phyloP scores from a whole-genome alignment of 2,113 vertebrate species.

The Dascyllus trimaculatus region DNA sequence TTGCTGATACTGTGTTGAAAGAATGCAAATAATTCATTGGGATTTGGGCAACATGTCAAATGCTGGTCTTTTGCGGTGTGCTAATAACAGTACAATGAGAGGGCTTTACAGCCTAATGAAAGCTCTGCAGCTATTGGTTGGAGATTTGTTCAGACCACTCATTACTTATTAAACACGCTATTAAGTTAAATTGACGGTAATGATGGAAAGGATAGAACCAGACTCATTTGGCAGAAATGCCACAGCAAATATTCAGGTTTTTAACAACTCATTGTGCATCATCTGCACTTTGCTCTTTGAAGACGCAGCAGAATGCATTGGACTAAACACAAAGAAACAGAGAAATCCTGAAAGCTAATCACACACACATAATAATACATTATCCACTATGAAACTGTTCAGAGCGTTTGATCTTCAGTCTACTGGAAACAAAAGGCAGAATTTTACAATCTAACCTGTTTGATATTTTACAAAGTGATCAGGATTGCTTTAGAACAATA shows the following conservation, averaged over 20 bases:
- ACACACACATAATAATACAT: no score
- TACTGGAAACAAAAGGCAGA: no score
- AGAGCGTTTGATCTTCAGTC: neutral
- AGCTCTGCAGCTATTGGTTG: conserved; percentile 18
- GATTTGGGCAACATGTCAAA: no score
- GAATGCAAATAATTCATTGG: no score
- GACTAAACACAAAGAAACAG: neutral
- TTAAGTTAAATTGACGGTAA: conserved; percentile 74
- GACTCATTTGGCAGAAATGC: conserved; percentile 73
- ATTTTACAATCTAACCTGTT: no score
- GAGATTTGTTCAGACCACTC: conserved; percentile 58
- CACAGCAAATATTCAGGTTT: conserved; percentile 73
- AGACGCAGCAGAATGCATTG: conserved; percentile 1
- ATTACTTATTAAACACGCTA: conserved; percentile 79
- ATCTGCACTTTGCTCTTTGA: conserved; percentile 60
- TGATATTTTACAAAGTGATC: no score
- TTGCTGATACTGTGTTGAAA: no score
- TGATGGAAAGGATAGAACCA: conserved; percentile 62
- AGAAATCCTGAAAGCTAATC: no score
- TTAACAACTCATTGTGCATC: conserved; percentile 70
- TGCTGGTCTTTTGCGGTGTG: no score
- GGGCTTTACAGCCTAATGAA: neutral
- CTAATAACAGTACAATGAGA: neutral
- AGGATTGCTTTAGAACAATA: no score
- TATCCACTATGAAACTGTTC: neutral